Evolutionary conservation across 1,140 invertebrate species (phyloP).

Genomic region (Harlomillsia oculata): DNA sequence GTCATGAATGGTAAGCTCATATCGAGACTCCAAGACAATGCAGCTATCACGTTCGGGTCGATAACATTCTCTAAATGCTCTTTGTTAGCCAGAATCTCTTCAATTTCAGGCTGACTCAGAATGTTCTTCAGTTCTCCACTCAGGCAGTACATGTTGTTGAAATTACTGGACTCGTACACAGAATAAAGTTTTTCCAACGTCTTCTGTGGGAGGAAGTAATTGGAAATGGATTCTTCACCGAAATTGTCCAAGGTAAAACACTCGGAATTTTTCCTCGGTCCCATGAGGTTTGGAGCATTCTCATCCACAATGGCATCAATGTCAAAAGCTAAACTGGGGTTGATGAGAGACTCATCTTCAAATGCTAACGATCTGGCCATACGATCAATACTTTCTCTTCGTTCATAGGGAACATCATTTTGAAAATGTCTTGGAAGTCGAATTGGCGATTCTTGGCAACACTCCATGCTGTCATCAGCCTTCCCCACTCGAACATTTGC

Average conservation of each 20-base stretch:
- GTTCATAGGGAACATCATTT: too few relatives aligned
- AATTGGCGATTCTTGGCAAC: too few relatives aligned
- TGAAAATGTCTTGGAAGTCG: too few relatives aligned
- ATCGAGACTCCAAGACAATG: conserved; percentile 34
- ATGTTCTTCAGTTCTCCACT: conserved; percentile 40
- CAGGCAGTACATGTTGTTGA: conserved; percentile 40
- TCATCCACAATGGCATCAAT: conserved; percentile 30
- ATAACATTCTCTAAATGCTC: conserved; percentile 38
- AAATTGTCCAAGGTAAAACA: background rate
- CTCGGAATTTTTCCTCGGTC: background rate
- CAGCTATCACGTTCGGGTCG: conserved; percentile 38
- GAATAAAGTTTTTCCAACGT: conserved; percentile 36
- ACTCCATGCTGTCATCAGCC: too few relatives aligned
- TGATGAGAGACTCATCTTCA: conserved; percentile 6
- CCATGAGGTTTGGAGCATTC: conserved; percentile 29
- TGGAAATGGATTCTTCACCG: conserved; percentile 25
- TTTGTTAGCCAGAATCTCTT: conserved; percentile 40
- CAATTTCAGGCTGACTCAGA: conserved; percentile 39
- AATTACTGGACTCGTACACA: conserved; percentile 36
- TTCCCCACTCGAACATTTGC: too few relatives aligned
- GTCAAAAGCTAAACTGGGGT: conserved; percentile 16
- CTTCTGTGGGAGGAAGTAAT: conserved; percentile 36
- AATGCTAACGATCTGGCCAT: conserved; percentile 5
- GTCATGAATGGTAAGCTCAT: conserved; percentile 25
- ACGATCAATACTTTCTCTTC: too few relatives aligned